Evolutionary conservation across 1,140 invertebrate species (phyloP), one percentile per base, ranked within the genome.

Genomic region (Sesamia nonagrioides): DNA sequence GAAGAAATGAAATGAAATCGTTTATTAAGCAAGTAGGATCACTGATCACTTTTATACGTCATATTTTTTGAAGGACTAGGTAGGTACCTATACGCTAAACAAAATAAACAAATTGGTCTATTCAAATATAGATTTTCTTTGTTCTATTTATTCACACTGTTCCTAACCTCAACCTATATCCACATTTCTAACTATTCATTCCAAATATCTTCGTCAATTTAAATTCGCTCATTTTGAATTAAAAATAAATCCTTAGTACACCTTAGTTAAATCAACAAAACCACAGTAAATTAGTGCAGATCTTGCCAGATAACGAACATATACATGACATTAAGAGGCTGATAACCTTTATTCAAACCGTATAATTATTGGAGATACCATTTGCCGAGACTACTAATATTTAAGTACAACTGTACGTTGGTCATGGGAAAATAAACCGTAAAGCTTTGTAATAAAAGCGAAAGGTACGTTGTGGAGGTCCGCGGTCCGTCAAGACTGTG

Each of bases 321-420:
- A 85, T 88, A 91, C 87, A 88, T 88, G 86, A 84, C 68, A 90
- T 89, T 88, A 88, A 89, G 83, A 92, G 91, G 92, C 87, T 93
- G 91, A 94, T 93, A 93, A 93, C 93, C 92, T 91, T 87, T 87
- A 84, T 89, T 87, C 87, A 86, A 89, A 91, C 87, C 88, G 85
- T 93, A 88, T 94, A 92, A 93, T 94, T 94, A 94, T 92, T 88
- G 88, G 84, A 89, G 87, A 89, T 89, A 90, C 88, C 90, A 88
- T 92, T 93, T 89, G 89, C 90, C 85, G 85, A 92, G 87, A 87
- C 85, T 71, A 84, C 86, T 85, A 82, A 84, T 77, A 69, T 81
- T 80, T 72, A 80, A 81, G 77, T 80, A 21, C 52, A 83, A 78
- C 76, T 61, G 40, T 6, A 11, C 40, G 75, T 15, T 13, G 13